Evolutionary conservation across 2,113 vertebrate genomes (phyloP).

Genomic region (Cottus gobio): DNA sequence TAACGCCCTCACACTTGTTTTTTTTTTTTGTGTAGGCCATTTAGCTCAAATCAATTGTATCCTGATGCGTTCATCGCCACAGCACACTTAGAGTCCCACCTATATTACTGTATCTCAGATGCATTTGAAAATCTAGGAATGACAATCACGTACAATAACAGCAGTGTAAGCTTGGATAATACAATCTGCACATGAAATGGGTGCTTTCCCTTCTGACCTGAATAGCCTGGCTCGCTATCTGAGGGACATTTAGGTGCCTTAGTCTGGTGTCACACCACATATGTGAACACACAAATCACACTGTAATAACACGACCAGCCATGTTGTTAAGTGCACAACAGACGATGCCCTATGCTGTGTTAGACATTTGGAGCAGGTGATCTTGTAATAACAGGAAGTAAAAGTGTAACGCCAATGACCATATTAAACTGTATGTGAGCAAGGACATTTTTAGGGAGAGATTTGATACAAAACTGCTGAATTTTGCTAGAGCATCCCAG

Average conservation of each 20-base stretch:
- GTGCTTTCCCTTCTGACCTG: slow-evolving; percentile 71
- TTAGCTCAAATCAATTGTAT: slow-evolving; percentile 22
- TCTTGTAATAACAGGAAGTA: slow-evolving; percentile 13
- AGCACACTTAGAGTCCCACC: slow-evolving; percentile 5
- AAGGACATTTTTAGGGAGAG: slow-evolving; percentile 30
- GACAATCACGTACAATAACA: slow-evolving; percentile 74
- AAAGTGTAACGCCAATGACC: slow-evolving; percentile 31
- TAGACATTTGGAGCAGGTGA: slow-evolving; percentile 36
- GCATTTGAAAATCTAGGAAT: slow-evolving; percentile 50
- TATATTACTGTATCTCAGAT: slow-evolving; percentile 30
- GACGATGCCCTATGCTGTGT: slow-evolving; percentile 50
- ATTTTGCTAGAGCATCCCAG: slow-evolving; percentile 47
- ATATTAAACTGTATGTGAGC: slow-evolving; percentile 44
- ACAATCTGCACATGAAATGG: slow-evolving; percentile 58
- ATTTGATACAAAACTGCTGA: slow-evolving; percentile 40
- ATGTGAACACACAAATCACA: slow-evolving; percentile 45
- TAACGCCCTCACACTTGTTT: slow-evolving; percentile 15
- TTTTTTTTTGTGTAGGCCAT: slow-evolving; percentile 34
- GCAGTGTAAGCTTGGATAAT: slow-evolving; percentile 53
- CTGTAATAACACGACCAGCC: slow-evolving; percentile 62
- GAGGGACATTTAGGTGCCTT: slow-evolving; percentile 77
- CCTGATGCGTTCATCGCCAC: slow-evolving; percentile 12
- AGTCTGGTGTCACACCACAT: slow-evolving; percentile 59
- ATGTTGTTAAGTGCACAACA: slow-evolving; percentile 57
- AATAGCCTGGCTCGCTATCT: slow-evolving; percentile 50